These are phyloP conservation scores for Andrena bucephala DNA, from an alignment of 2,888 invertebrate species.

Conservation along the genomic window DNA sequence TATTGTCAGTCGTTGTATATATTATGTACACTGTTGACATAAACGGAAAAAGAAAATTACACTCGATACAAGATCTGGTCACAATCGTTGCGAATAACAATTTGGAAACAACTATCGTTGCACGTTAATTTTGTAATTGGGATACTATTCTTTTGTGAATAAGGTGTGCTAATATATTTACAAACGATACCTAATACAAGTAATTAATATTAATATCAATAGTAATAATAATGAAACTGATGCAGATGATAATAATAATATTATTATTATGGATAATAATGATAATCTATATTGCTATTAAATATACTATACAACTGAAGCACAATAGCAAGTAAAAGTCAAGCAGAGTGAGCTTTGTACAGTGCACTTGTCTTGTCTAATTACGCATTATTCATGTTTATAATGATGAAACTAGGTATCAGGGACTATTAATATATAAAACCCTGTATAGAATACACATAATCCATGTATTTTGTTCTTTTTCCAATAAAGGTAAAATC, in stretches of 20 bases:
- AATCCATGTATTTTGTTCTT: constrained; percentile 74
- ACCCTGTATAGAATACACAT: constrained; percentile 67
- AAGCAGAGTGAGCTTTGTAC: constrained; percentile 70
- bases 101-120: constrained; percentile 39
- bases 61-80: constrained; percentile 44
- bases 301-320: constrained; percentile 61
- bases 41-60: constrained; percentile 37
- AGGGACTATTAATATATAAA: constrained; percentile 65
- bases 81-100: constrained; percentile 38
- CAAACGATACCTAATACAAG: constrained; percentile 62
- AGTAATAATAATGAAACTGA: constrained; percentile 48
- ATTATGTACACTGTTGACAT: constrained; percentile 71
- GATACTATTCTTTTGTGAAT: constrained; percentile 62
- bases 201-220: constrained; percentile 60
- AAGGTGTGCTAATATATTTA: constrained; percentile 73
- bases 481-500: constrained; percentile 73
- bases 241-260: constrained; percentile 50
- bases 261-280: constrained; percentile 50
- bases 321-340: constrained; percentile 63
- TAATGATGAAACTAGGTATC: constrained; percentile 63
- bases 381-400: constrained; percentile 64
- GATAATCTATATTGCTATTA: constrained; percentile 64
- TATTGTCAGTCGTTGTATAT: constrained; percentile 72
- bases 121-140: constrained; percentile 43
- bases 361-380: constrained; percentile 70